Percentiles rank a stretch among this genome's conserved stretches.
phyloP scores from a whole-genome alignment of 2,888 invertebrate species.

The Physocephala rufipes region DNA sequence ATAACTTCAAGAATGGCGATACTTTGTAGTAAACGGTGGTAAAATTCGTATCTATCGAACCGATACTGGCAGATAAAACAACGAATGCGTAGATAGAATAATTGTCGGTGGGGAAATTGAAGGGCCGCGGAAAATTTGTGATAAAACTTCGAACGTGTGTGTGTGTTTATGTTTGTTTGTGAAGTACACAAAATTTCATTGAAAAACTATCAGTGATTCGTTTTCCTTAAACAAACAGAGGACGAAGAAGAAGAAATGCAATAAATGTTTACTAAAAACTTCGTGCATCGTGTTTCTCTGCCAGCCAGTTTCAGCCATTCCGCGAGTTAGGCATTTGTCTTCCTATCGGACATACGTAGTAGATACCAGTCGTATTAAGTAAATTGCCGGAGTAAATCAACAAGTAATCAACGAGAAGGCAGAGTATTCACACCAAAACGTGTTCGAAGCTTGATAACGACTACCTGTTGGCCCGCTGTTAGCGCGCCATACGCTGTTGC shows the following conservation, averaged over 20 bases:
- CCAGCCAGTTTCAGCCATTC: too few species aligned
- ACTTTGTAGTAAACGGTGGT: background rate
- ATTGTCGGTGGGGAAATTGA: background rate
- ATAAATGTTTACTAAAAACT: too few species aligned
- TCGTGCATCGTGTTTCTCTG: too few species aligned
- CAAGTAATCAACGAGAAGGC: constrained; percentile 3
- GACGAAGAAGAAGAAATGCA: background rate
- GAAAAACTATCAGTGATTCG: constrained; percentile 2
- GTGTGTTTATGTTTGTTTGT: background rate
- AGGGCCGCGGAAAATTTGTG: background rate
- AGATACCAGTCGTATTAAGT: background rate
- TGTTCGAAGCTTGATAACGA: constrained; percentile 17
- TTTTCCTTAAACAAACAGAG: constrained; percentile 6
- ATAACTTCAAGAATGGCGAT: background rate
- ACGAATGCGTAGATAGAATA: too few species aligned
- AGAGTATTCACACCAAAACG: constrained; percentile 1
- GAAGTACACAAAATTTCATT: constrained; percentile 7
- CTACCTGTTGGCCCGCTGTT: constrained; percentile 29
- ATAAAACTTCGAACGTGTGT: background rate
- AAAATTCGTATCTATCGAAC: background rate
- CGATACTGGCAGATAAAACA: background rate
- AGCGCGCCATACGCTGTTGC: background rate
- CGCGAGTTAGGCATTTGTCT: too few species aligned
- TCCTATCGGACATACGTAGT: constrained; percentile 20
- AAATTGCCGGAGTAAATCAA: too few species aligned